Conservation (phyloP, 2,113 vertebrate genomes). For the Syngnathoides biaculeatus region DNA sequence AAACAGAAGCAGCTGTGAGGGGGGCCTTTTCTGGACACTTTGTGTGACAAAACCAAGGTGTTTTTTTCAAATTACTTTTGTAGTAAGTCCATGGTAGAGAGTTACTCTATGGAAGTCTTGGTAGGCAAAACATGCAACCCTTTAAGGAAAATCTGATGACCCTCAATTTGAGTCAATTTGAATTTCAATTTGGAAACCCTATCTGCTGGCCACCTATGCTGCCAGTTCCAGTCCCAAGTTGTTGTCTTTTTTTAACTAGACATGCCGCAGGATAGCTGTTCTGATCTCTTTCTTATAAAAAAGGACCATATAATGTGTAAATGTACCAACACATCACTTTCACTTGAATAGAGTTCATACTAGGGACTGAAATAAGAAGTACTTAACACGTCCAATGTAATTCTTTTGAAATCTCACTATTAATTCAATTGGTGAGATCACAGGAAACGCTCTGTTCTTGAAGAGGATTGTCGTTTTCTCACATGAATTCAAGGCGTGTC, state of each 20-base stretch:
- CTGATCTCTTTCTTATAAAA: not conserved
- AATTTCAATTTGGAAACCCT: too few relatives aligned
- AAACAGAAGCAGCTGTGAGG: too few relatives aligned
- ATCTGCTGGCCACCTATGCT: not conserved
- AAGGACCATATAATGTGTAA: not conserved
- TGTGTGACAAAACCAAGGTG: too few relatives aligned
- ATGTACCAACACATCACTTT: not conserved
- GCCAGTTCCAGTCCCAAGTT: too few relatives aligned
- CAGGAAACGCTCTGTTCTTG: constrained; percentile 14
- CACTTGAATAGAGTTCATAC: not conserved
- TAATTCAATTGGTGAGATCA: not conserved
- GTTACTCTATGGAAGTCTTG: too few relatives aligned
- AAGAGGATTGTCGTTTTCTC: constrained; percentile 30
- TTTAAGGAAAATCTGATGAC: too few relatives aligned
- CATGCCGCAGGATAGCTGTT: not conserved
- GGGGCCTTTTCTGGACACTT: too few relatives aligned
- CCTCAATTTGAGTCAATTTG: too few relatives aligned
- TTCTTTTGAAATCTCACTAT: not conserved
- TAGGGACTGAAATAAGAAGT: not conserved
- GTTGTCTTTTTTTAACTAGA: not conserved
- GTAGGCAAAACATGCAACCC: too few relatives aligned
- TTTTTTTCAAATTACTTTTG: too few relatives aligned
- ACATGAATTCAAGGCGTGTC: constrained; percentile 36
- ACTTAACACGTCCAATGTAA: not conserved
- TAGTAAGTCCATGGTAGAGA: too few relatives aligned